These are phyloP conservation scores for Spisula subtruncata DNA, from an alignment of 2,888 invertebrate species.

Conservation along the genomic window DNA sequence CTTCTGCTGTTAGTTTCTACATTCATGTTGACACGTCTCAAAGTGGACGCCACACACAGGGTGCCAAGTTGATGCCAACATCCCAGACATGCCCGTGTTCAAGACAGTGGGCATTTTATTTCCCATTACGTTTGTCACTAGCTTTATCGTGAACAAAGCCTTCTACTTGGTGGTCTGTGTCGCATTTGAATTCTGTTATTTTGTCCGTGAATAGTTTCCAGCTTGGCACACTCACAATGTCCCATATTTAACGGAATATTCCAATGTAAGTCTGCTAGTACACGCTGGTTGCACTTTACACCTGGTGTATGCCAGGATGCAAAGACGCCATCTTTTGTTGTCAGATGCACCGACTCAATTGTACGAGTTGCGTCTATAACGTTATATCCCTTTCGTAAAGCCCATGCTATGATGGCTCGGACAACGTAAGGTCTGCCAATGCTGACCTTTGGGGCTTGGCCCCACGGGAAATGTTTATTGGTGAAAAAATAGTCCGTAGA, in stretches of 20 bases:
- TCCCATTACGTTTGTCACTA: too few species aligned
- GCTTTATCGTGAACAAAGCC: conserved; percentile 11
- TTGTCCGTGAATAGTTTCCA: conserved; percentile 42
- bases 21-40: too few species aligned
- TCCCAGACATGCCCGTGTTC: too few species aligned
- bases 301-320: conserved; percentile 57
- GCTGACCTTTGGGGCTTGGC: conserved; percentile 43
- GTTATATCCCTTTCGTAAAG: conserved; percentile 32
- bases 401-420: conserved; percentile 52
- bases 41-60: too few species aligned
- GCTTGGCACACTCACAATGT: conserved; percentile 54
- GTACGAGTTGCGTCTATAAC: conserved; percentile 61
- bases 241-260: conserved; percentile 43
- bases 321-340: conserved; percentile 50
- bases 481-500: conserved; percentile 63
- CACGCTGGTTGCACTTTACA: conserved; percentile 36
- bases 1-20: too few species aligned
- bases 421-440: conserved; percentile 58
- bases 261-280: conserved; percentile 22
- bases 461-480: conserved; percentile 58
- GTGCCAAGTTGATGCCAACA: too few species aligned
- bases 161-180: conserved; percentile 31
- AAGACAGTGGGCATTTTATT: too few species aligned
- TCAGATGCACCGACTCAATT: conserved; percentile 60
- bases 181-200: conserved; percentile 34